Base-by-base conservation (phyloP, 2,797 vertebrate genomes). In the Rhadinocentrus ornatus region DNA sequence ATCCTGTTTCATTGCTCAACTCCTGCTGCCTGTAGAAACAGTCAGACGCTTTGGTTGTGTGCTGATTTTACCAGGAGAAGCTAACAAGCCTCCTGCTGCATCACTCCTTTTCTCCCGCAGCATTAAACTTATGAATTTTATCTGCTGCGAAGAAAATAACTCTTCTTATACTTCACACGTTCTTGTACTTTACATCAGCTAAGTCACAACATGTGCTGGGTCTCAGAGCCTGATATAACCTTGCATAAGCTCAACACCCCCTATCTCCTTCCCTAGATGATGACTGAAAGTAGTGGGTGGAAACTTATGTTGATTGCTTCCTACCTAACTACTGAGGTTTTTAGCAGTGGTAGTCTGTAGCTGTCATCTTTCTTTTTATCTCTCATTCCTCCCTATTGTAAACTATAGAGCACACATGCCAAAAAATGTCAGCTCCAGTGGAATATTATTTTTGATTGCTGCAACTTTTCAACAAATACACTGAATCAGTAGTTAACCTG, bases 381-480 rank as follows among this genome's bases (percentile, higher is more conserved):
- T 41, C 55, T 62, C 41, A n/a, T 63, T 63, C 64, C 5, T 62
- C 55, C 34, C 16, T 18, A 3, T 6, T n/a, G 4, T 22, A 24
- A 22, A 9, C 48, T 1, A 20, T 12, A 12, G 37, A 57, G 31
- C 13, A 18, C 52, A 24, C 1, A 9, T 67, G 41, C 54, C 58
- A 56, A 39, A 56, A 7, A 32, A 32, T 32, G 34, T 31, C 32
- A 6, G 39, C 32, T 59, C 65, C 39, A 2, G 55, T 35, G 34
- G 58, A 3, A 50, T 53, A 29, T 67, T 52, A 9, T 50, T n/a
- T 35, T 52, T 75, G 50, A 35, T 50, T 44, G 20, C 61, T 16
- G 68, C 56, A 66, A 62, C 55, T 34, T 52, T 39, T 66, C 37
- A 1, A 44, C 46, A 78, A 76, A 77, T 77, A 61, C 62, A 65